Evolutionary conservation across 1,140 invertebrate genomes (phyloP), one percentile per base, ranked within the genome.

Genomic region (Agrilus planipennis): DNA sequence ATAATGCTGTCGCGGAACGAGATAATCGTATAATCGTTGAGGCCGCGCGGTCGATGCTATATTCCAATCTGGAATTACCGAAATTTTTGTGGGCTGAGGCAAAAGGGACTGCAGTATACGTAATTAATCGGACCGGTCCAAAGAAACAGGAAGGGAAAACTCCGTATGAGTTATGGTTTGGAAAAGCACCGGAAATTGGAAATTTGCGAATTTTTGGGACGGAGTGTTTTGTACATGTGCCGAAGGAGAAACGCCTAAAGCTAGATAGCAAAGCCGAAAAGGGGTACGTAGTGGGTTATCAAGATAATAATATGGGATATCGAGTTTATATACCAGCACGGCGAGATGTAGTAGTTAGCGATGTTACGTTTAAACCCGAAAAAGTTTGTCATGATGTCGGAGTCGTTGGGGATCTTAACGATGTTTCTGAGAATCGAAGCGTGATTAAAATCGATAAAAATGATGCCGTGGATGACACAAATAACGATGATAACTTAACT

Each of bases 1-100:
- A 55, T 42, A 63, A 63, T 46, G 59, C 57, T 2, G 29, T 54
- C 4, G 48, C 51, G 4, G 59, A 65, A 46, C 15, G 54, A 36
- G 35, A 39, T 31, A 57, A 55, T 30, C 31, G 55, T 14, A 57
- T 47, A 14, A 21, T 57, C 4, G 49, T 64, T 11, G 53, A 57
- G 29, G 47, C 22, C 21, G 40, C 51, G 2, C 15, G 51, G 38
- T 18, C 45, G 2, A 43, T 51, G 44, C 17, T 51, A 10, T 38
- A 40, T 30, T 27, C 38, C 17, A 44, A 44, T 11, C n/a, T n/a
- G 46, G 41, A 49, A 32, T 44, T 55, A 4, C 34, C 45, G n/a
- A 27, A 4, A 15, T 12, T 31, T 15, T 9, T 51, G 0, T 49
- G 46, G 47, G 44, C 44, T 21, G 46, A 51, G 16, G 49, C 49